Base-by-base conservation (phyloP, 92 coral and sea anemone species). In the Phymanthus crucifer region DNA sequence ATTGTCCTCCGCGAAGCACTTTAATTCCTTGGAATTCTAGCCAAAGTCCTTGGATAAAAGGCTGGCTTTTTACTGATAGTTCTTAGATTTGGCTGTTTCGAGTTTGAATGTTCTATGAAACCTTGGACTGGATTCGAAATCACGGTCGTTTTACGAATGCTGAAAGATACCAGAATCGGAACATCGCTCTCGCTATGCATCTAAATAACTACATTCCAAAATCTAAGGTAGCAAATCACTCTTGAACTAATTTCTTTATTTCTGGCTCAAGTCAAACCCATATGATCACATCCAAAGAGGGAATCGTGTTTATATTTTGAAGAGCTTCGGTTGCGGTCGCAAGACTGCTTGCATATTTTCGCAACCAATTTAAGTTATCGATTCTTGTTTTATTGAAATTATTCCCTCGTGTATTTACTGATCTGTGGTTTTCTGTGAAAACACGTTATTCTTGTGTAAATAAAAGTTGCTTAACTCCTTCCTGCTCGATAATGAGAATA, bases 351-450 rank as follows among this genome's bases (percentile, higher is more conserved):
- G 38, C 67, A 77, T 77, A 40, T 77, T 77, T 61, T 48, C 16
- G 33, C 45, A 32, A 36, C 68, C 45, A 64, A 31, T 18, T 26
- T 71, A 36, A 64, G n/a, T n/a, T 61, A 57, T 56, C 18, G 40
- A 46, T 78, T 50, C 47, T 43, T 32, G 46, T 24, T 45, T 26
- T 13, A 61, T 58, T 77, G 43, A 69, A 70, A 54, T 71, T 50
- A 80, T 70, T 80, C 84, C 84, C 84, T 54, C 77, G 78, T 80
- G 84, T 80, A 72, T 71, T 79, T 27, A 40, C 66, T 79, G 37
- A 79, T 50, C 26, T 68, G 83, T 37, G 76, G 83, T 67, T 79
- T 40, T 56, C 34, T 75, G 40, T 56, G 57, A 56, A 75, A 75
- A 54, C 65, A 75, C 40, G 56, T 75, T 75, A 43, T 34, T 77